Conservation (phyloP, 2,888 invertebrate genomes). For the Apotomis betuletana region DNA sequence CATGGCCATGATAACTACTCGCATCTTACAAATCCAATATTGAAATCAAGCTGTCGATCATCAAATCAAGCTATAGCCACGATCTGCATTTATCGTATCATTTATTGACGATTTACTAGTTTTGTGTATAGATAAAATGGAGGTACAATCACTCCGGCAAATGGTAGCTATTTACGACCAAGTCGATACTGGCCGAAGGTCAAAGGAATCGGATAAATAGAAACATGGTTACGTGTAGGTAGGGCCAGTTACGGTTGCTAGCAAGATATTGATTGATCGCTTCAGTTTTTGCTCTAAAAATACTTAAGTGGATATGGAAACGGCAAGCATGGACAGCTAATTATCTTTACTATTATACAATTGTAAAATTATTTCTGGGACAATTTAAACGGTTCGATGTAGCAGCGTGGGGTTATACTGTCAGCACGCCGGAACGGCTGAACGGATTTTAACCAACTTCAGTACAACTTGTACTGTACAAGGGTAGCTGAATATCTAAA, state of each 20-base stretch:
- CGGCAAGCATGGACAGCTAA: too few species aligned
- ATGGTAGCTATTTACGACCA: slow-evolving; percentile 17
- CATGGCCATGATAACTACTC: too few species aligned
- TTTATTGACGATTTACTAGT: slow-evolving; percentile 5
- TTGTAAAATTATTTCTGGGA: too few species aligned
- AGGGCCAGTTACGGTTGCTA: slow-evolving; percentile 13
- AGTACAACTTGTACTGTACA: too few species aligned
- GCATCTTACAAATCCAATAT: slow-evolving; percentile 1
- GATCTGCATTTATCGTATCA: slow-evolving; percentile 1
- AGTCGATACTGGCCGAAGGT: slow-evolving; percentile 29
- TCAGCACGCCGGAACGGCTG: too few species aligned
- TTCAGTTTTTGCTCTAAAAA: neutral
- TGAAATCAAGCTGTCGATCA: neutral
- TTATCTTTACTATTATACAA: too few species aligned
- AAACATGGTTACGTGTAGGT: slow-evolving; percentile 4
- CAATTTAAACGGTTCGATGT: too few species aligned
- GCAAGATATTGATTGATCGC: slow-evolving; percentile 6
- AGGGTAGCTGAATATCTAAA: too few species aligned
- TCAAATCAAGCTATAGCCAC: too few species aligned
- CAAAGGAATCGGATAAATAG: slow-evolving; percentile 15
- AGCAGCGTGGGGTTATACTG: too few species aligned
- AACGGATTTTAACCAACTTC: too few species aligned
- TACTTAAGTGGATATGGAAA: too few species aligned
- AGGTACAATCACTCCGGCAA: slow-evolving; percentile 13
- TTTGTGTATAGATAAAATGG: slow-evolving; percentile 15